Conservation (phyloP, 2,113 vertebrate species). For the Eurystomus gularis region DNA sequence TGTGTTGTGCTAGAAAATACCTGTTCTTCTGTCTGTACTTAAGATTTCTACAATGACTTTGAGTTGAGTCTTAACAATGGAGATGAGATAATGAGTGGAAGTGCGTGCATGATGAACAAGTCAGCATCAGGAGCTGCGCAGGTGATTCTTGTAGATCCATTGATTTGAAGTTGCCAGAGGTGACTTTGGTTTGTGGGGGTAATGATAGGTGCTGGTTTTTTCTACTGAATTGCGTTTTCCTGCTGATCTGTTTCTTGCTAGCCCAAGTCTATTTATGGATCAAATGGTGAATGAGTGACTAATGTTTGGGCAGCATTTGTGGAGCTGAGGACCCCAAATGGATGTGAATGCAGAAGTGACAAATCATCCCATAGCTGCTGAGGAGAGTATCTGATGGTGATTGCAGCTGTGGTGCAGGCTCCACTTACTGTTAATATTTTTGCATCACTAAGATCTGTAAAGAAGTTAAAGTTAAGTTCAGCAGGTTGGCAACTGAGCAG, state of each 20-base stretch:
- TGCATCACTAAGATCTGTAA: neutral
- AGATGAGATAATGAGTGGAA: neutral
- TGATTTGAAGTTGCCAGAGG: neutral
- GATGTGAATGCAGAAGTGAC: constrained; percentile 13
- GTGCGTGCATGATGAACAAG: neutral
- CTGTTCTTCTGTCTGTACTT: neutral
- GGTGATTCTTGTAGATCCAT: neutral
- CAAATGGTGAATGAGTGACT: neutral
- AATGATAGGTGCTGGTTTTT: neutral
- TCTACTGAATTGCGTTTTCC: constrained; percentile 18
- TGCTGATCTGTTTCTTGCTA: constrained; percentile 16
- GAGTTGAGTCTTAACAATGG: neutral
- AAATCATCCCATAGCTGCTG: neutral
- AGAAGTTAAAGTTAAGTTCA: neutral
- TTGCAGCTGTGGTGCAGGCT: constrained; percentile 16
- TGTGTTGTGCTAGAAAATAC: neutral
- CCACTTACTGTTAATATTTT: neutral
- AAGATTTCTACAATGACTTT: neutral
- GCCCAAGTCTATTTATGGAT: constrained; percentile 15
- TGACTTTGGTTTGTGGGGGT: neutral
- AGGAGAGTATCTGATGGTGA: constrained; percentile 16
- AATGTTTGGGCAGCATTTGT: neutral
- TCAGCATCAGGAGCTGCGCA: neutral
- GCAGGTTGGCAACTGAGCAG: neutral
- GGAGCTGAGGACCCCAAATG: neutral